Evolutionary conservation across 2,113 vertebrate species (phyloP).

Genomic region (Crotalus viridis): DNA sequence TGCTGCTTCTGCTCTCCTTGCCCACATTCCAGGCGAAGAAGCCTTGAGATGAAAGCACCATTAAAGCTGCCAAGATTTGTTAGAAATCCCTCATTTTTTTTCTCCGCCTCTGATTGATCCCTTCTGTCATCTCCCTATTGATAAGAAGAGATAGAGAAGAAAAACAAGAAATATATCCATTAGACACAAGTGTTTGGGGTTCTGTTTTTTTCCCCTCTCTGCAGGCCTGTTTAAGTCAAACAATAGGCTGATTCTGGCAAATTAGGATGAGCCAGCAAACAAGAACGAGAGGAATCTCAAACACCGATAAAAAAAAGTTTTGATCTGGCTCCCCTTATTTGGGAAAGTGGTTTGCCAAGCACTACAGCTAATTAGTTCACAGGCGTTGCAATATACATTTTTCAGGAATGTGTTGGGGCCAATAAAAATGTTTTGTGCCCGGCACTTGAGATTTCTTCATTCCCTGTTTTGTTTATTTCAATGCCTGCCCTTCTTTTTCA

Average conservation of each 20-base stretch:
- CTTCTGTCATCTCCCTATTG: not conserved
- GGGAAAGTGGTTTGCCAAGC: not conserved
- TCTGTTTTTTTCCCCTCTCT: no score
- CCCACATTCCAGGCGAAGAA: no score
- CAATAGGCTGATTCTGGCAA: not conserved
- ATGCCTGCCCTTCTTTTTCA: not conserved
- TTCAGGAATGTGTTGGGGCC: not conserved
- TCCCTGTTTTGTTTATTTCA: not conserved
- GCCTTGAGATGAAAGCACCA: not conserved
- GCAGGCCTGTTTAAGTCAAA: not conserved
- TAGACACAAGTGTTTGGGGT: no score
- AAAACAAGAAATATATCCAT: not conserved
- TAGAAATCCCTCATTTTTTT: not conserved
- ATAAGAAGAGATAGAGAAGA: not conserved
- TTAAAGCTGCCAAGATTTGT: not conserved
- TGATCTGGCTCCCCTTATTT: not conserved
- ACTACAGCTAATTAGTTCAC: not conserved
- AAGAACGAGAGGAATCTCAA: not conserved
- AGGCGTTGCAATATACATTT: not conserved
- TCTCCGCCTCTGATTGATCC: no score
- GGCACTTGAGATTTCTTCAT: not conserved
- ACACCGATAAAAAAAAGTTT: not conserved
- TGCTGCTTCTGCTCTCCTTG: not conserved
- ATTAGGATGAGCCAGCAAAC: not conserved
- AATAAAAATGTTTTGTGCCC: not conserved